Evolutionary conservation across 30 jellyfish, hydroid and myxozoan genomes (phyloP).

Genomic region (Chironex yamaguchii): DNA sequence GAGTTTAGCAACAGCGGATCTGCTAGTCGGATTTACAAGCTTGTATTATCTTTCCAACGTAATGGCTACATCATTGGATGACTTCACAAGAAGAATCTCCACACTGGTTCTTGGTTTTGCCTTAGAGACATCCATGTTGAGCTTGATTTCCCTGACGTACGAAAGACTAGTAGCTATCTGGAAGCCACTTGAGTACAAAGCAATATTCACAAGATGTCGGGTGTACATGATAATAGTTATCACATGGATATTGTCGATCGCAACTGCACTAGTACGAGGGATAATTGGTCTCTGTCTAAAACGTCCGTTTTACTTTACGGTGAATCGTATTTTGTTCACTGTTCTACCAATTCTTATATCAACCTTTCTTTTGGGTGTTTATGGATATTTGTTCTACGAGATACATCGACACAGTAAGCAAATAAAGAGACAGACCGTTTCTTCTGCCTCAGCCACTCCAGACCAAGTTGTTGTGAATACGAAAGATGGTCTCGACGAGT

Average conservation of each 20-base stretch:
- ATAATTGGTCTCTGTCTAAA: conserved; percentile 39
- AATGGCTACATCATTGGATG: conserved; percentile 1
- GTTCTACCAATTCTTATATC: conserved; percentile 53
- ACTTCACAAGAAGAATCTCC: conserved; percentile 26
- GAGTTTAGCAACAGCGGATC: conserved; percentile 68
- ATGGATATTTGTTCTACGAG: conserved; percentile 57
- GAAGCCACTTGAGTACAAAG: conserved; percentile 57
- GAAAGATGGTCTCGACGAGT: conserved; percentile 29
- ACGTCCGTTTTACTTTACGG: conserved; percentile 46
- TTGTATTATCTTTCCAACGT: conserved; percentile 31
- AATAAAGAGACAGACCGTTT: conserved; percentile 50
- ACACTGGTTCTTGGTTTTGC: conserved; percentile 65
- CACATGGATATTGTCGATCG: conserved; percentile 57
- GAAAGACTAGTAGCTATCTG: conserved; percentile 65
- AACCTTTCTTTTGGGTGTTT: conserved; percentile 52
- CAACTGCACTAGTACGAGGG: conserved; percentile 40
- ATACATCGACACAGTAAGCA: conserved; percentile 67
- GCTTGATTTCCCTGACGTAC: conserved; percentile 69
- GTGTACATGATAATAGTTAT: conserved; percentile 36
- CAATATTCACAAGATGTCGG: conserved; percentile 38
- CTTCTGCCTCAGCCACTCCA: conserved; percentile 36
- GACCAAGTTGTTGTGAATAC: conserved; percentile 22
- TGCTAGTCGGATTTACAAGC: conserved; percentile 69
- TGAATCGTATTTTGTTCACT: conserved; percentile 50
- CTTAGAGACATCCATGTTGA: conserved; percentile 68